Percentiles rank a stretch among this genome's conserved stretches.
These are phyloP conservation scores for Xestia rhomboidea DNA, from an alignment of 2,888 invertebrate genomes.

Conservation along the genomic window DNA sequence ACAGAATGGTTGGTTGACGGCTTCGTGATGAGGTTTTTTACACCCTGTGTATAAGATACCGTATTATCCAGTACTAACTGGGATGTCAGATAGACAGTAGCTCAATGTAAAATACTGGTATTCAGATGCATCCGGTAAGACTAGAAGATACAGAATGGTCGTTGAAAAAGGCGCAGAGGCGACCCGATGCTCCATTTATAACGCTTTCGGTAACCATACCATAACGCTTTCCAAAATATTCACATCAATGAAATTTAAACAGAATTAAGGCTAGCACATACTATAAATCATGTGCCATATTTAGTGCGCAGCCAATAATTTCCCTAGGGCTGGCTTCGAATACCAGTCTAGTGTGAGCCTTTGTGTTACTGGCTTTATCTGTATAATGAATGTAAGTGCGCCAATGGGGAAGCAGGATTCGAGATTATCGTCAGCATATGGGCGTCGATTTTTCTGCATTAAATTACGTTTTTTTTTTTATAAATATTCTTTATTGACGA, in stretches of 20 bases:
- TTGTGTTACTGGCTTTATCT: slow-evolving; percentile 56
- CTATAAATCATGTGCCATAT: slow-evolving; percentile 67
- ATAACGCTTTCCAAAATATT: slow-evolving; percentile 34
- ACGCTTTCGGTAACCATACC: not conserved
- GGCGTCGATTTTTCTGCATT: not conserved
- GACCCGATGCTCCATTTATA: not conserved
- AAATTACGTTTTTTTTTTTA: no score
- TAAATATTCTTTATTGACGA: no score
- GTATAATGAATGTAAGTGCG: slow-evolving; percentile 19
- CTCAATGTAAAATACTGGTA: not conserved
- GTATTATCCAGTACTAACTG: no score
- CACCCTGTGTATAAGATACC: no score
- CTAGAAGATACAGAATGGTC: not conserved
- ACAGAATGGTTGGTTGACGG: no score
- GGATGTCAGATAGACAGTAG: not conserved
- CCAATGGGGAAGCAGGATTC: not conserved
- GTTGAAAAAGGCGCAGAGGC: not conserved
- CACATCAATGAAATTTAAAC: slow-evolving; percentile 45
- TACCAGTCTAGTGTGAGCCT: slow-evolving; percentile 43
- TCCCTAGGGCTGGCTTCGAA: slow-evolving; percentile 63
- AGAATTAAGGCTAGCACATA: slow-evolving; percentile 45
- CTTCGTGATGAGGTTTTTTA: no score
- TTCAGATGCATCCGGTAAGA: not conserved
- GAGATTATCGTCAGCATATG: not conserved
- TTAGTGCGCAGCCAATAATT: slow-evolving; percentile 65